Conservation (phyloP, 2,113 vertebrate genomes). For the Microcebus ravelobensis region DNA sequence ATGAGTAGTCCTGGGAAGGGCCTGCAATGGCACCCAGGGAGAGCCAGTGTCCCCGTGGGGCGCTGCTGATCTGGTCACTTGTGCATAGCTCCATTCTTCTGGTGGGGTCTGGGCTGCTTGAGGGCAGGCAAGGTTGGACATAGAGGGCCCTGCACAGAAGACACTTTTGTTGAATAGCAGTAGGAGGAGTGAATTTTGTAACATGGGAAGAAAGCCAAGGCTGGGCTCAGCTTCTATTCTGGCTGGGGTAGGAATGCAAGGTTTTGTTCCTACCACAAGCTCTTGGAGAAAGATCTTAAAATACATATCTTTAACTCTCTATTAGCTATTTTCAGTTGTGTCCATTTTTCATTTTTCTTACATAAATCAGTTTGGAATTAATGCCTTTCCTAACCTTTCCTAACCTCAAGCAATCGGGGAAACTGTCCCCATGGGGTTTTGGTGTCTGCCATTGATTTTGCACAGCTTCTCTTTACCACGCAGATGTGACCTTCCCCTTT, state of each 20-base stretch:
- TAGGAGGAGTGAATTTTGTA: background rate
- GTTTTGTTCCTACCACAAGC: constrained; percentile 7
- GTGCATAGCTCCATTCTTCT: background rate
- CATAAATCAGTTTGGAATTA: background rate
- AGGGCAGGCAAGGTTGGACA: background rate
- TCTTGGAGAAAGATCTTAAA: constrained; percentile 47
- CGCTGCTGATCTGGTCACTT: too few relatives aligned
- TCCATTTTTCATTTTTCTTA: constrained; percentile 1
- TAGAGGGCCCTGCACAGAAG: background rate
- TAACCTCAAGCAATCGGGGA: background rate
- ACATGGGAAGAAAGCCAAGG: constrained; percentile 24
- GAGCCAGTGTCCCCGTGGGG: rapidly evolving
- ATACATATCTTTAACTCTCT: constrained; percentile 2
- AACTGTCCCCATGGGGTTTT: background rate
- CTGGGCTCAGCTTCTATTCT: background rate
- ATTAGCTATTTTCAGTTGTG: background rate
- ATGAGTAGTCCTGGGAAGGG: background rate
- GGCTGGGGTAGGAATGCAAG: background rate
- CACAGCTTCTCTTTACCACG: background rate
- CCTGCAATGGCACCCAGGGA: background rate
- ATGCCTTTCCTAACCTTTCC: background rate
- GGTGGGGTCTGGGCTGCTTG: background rate
- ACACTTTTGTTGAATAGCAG: background rate
- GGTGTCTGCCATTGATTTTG: background rate
- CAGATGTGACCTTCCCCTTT: background rate